Evolutionary conservation across 2,113 vertebrate genomes (phyloP).

Genomic region (Thalassoma bifasciatum): DNA sequence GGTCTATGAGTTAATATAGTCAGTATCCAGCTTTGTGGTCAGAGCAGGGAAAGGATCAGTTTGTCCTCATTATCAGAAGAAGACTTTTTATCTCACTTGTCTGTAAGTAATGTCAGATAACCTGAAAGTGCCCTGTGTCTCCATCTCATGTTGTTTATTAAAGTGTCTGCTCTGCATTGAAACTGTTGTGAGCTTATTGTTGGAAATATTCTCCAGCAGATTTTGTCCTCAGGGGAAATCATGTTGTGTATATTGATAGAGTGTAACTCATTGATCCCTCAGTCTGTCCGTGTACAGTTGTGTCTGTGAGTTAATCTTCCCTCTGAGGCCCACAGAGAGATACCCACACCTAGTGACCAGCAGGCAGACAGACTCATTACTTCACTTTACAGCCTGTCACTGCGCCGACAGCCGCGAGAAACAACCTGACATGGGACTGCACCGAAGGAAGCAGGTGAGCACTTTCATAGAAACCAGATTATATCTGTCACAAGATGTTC

Average conservation of each 20-base stretch:
- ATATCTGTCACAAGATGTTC: conserved; percentile 45
- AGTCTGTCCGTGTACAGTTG: conserved; percentile 13
- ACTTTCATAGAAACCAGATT: conserved; percentile 49
- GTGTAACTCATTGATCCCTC: conserved; percentile 41
- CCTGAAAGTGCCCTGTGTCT: background rate
- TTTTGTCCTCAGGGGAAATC: conserved; percentile 40
- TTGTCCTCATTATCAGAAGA: background rate
- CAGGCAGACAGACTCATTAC: conserved; percentile 50
- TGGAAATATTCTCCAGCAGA: background rate
- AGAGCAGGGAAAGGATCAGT: background rate
- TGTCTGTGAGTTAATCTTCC: conserved; percentile 55
- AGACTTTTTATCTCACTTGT: background rate
- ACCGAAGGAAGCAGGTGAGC: conserved; percentile 32
- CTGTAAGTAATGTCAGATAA: background rate
- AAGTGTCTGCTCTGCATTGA: background rate
- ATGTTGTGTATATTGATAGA: conserved; percentile 48
- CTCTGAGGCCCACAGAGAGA: conserved; percentile 19
- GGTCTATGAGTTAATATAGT: too few relatives aligned
- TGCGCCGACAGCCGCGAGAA: conserved; percentile 21
- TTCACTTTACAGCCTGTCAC: conserved; percentile 53
- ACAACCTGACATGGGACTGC: conserved; percentile 16
- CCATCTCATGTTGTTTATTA: background rate
- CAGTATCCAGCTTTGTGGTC: background rate
- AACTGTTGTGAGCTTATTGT: background rate
- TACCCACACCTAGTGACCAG: conserved; percentile 41